phyloP scores from a whole-genome alignment of 2,113 vertebrate genomes.

The Noctilio leporinus region DNA sequence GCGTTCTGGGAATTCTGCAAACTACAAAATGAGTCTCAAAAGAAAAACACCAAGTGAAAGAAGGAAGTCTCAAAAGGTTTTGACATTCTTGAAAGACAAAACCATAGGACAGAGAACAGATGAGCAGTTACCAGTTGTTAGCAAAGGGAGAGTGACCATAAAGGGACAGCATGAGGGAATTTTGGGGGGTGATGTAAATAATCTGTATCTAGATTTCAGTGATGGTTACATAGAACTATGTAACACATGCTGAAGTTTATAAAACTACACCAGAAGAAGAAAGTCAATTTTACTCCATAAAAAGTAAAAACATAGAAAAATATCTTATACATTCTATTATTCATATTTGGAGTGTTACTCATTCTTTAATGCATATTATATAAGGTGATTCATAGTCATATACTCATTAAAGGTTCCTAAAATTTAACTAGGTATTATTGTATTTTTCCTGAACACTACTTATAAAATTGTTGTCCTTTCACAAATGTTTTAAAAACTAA shows the following conservation, averaged over 20 bases:
- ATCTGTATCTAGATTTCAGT: not conserved
- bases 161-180: not conserved
- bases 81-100: not conserved
- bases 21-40: not conserved
- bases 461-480: conserved; percentile 42
- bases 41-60: not conserved
- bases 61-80: not conserved
- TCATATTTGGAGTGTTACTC: not conserved
- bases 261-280: not conserved
- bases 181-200: not conserved
- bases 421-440: conserved; percentile 18
- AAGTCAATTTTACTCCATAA: not conserved
- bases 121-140: not conserved
- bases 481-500: conserved; percentile 47
- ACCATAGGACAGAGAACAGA: not conserved
- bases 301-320: not conserved
- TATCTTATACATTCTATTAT: not conserved
- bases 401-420: not conserved
- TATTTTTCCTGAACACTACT: not conserved
- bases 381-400: not conserved
- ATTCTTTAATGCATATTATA: not conserved
- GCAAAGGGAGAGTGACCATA: not conserved
- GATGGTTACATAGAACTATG: not conserved
- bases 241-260: not conserved
- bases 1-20: not conserved